These are phyloP conservation scores for Falco punctatus DNA, from an alignment of 2,113 vertebrate species.

Conservation along the genomic window DNA sequence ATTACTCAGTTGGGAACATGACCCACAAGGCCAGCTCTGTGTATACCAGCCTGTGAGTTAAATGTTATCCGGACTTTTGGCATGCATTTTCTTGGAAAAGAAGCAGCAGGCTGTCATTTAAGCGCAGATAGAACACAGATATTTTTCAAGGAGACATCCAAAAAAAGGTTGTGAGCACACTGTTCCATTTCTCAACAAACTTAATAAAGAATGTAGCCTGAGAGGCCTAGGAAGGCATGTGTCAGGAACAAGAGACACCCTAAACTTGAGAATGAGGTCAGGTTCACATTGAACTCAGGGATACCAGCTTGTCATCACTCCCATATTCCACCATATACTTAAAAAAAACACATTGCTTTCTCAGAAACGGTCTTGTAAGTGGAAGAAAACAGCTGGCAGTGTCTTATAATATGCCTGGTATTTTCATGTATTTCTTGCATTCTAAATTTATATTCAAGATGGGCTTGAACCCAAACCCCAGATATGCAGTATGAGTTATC, in stretches of 20 bases:
- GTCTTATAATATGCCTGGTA: constrained; percentile 40
- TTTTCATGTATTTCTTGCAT: constrained; percentile 51
- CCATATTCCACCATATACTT: neutral
- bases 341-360: constrained; percentile 32
- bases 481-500: constrained; percentile 31
- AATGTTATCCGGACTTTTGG: constrained; percentile 1
- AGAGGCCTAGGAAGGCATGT: constrained; percentile 18
- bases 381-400: constrained; percentile 63
- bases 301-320: constrained; percentile 58
- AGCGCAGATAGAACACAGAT: constrained; percentile 47
- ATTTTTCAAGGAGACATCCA: constrained; percentile 37
- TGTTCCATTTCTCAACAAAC: constrained; percentile 54
- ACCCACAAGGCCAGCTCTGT: constrained; percentile 30
- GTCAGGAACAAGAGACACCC: constrained; percentile 23
- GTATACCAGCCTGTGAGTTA: constrained; percentile 54
- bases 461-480: constrained; percentile 63
- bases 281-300: constrained; percentile 31
- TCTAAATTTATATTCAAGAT: constrained; percentile 56
- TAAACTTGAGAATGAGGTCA: constrained; percentile 55
- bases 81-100: constrained; percentile 39
- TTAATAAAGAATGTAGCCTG: constrained; percentile 45
- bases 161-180: constrained; percentile 31
- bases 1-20: constrained; percentile 50
- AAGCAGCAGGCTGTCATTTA: constrained; percentile 30
- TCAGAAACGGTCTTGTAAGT: constrained; percentile 11